Evolutionary conservation across 2,797 vertebrate species (phyloP), one percentile per base, ranked within the genome.

Genomic region (Hippocampus kuda): DNA sequence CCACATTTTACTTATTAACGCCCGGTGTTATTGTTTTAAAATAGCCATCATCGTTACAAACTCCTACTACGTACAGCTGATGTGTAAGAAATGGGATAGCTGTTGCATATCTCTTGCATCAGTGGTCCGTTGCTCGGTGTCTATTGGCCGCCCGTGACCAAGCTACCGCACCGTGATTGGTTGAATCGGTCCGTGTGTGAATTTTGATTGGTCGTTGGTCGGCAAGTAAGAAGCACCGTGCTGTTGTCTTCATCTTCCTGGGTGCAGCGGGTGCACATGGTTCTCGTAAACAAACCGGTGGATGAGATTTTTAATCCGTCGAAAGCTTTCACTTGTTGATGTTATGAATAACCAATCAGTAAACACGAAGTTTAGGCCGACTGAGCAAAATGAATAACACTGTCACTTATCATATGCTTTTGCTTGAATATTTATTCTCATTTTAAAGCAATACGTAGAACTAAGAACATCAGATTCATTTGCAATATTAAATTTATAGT

Each of bases 81-180:
- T 86, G 84, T 88, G 75, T 85, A 62, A 69, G 68, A 79, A 81
- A 76, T 79, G 79, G 73, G 81, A 16, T 16, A 73, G 75, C 75
- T 80, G 86, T 93, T 93, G 91, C 92, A 91, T 86, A 78, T 80
- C 82, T 85, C 84, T 93, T 93, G 92, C 92, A 92, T 93, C 92
- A 93, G 91, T 87, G 87, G 71, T 81, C 68, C 71, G 73, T 59
- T 59, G 72, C 82, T 70, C 71, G 8, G 60, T 1, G 65, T 74
- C 75, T 46, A 89, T 92, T 93, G 86, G 92, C 83, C 84, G 80
- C 51, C 38, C 54, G 44, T 30, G 42, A 69, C 59, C 62, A 66
- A 69, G 61, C 66, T 77, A 74, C 44, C 60, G 72, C 7, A 42
- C 62, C 60, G 22, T 79, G 12, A 92, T 92, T 92, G 91, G 92